phyloP scores from a whole-genome alignment of 2,797 vertebrate species.

The Amphiprion clarkii region DNA sequence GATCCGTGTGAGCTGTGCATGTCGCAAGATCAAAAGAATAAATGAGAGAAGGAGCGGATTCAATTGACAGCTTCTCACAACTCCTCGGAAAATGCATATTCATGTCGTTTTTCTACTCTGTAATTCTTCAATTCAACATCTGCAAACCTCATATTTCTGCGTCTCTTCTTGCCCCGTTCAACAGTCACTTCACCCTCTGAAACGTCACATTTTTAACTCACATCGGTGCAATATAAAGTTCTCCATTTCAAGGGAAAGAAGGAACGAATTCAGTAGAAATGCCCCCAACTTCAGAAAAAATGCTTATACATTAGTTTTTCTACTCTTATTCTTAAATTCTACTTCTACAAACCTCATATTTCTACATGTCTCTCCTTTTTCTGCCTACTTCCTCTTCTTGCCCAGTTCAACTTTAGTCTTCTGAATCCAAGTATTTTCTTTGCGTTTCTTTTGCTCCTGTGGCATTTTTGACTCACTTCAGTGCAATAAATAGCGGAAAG shows the following conservation, averaged over 20 bases:
- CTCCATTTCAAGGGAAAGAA: neutral
- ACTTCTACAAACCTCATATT: constrained; percentile 54
- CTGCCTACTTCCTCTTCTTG: constrained; percentile 67
- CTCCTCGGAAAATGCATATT: constrained; percentile 20
- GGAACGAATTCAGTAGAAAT: neutral
- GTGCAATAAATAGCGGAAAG: neutral
- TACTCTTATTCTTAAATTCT: constrained; percentile 35
- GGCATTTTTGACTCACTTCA: too few species aligned
- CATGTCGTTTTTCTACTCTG: constrained; percentile 62
- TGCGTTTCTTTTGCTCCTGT: too few species aligned
- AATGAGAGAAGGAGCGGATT: neutral
- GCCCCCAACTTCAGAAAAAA: neutral
- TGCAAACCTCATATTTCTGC: constrained; percentile 66
- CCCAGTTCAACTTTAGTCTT: constrained; percentile 20
- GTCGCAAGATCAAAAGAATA: constrained; percentile 17
- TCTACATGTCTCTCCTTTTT: constrained; percentile 75
- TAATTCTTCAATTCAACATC: constrained; percentile 19
- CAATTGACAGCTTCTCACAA: neutral
- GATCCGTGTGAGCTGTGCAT: neutral
- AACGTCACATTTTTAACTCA: too few species aligned
- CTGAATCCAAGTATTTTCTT: too few species aligned
- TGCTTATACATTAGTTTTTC: constrained; percentile 57
- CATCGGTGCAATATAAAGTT: too few species aligned
- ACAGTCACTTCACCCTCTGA: too few species aligned
- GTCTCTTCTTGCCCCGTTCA: constrained; percentile 67